Percentiles rank a stretch among this genome's conserved stretches.
phyloP scores from a whole-genome alignment of 92 coral and sea anemone species.

The Epizoanthus scotinus region DNA sequence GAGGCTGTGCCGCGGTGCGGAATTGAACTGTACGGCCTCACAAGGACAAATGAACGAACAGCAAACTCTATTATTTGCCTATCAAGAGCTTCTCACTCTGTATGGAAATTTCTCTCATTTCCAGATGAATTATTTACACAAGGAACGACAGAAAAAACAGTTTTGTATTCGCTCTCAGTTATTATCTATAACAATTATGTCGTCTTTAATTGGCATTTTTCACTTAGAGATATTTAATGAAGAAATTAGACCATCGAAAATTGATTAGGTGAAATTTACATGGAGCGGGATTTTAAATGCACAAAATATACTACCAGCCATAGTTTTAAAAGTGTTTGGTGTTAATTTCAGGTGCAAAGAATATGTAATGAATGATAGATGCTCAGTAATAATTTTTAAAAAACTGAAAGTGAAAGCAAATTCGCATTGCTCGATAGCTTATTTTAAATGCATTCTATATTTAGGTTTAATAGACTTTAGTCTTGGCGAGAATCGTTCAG shows the following conservation, averaged over 20 bases:
- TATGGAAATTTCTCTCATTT: not conserved
- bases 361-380: not conserved
- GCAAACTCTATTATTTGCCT: not conserved
- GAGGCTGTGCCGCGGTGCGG: not conserved
- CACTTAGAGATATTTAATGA: not conserved
- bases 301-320: not conserved
- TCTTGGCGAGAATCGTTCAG: not conserved
- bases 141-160: not conserved
- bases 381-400: not conserved
- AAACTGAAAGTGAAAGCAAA: not conserved
- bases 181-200: not conserved
- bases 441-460: not conserved
- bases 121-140: constrained; percentile 1
- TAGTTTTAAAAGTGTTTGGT: not conserved
- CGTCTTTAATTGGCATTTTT: constrained; percentile 3
- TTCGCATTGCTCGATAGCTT: not conserved
- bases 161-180: not conserved
- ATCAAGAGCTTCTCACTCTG: too few relatives aligned
- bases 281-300: not conserved
- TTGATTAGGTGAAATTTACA: constrained; percentile 1
- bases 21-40: constrained; percentile 17
- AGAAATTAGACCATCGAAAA: constrained; percentile 14
- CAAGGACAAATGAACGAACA: not conserved
- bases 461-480: not conserved
- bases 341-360: not conserved